Percentiles rank a stretch among this genome's conserved stretches.
Evolutionary conservation across 64 coral and sea anemone genomes (phyloP).

Genomic region (Trachythela sp.): DNA sequence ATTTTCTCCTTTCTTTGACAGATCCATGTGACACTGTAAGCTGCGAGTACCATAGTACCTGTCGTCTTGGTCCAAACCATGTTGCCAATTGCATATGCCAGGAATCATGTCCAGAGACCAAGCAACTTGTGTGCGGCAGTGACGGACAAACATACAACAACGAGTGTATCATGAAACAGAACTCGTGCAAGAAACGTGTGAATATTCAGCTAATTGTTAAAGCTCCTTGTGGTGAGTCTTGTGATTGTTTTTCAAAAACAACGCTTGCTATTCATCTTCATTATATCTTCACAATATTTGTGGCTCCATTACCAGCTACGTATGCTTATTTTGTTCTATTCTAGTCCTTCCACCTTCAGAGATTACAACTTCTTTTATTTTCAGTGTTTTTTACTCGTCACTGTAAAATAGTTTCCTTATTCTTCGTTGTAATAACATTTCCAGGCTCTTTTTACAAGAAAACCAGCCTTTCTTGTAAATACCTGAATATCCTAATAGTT

Average conservation of each 20-base stretch:
- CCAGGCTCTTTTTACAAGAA: neutral
- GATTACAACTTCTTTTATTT: too few species aligned
- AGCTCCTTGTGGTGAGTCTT: slow-evolving; percentile 53
- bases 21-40: slow-evolving; percentile 6
- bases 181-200: slow-evolving; percentile 32
- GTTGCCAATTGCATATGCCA: neutral
- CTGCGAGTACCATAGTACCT: neutral
- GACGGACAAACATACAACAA: slow-evolving; percentile 62
- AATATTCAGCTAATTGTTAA: slow-evolving; percentile 22
- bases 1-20: neutral
- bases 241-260: neutral
- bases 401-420: too few species aligned
- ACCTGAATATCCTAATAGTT: neutral
- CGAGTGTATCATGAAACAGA: slow-evolving; percentile 57
- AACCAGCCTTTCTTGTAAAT: neutral
- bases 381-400: too few species aligned
- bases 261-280: too few species aligned
- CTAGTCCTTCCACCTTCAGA: too few species aligned
- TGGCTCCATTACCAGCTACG: too few species aligned
- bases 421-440: too few species aligned
- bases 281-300: too few species aligned
- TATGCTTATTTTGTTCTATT: too few species aligned
- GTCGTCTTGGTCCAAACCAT: neutral
- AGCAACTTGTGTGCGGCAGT: slow-evolving; percentile 48
- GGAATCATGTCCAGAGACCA: neutral